These are phyloP conservation scores for Echinops telfairi DNA, from an alignment of 2,113 vertebrate species.

Conservation along the genomic window DNA sequence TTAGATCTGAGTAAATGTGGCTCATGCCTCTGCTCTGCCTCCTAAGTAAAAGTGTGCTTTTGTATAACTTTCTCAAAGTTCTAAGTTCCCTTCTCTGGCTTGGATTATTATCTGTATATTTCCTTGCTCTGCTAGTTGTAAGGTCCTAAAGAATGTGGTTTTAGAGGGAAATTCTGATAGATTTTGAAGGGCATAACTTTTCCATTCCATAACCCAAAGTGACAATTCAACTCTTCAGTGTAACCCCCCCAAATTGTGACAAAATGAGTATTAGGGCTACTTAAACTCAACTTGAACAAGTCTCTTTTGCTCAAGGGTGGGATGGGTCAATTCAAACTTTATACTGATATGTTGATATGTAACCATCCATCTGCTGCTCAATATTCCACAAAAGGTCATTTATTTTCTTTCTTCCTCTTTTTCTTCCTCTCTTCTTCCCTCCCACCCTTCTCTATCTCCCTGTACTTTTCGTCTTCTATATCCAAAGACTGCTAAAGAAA, in stretches of 20 bases:
- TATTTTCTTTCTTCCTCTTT: background rate
- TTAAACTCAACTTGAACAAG: background rate
- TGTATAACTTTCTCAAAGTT: background rate
- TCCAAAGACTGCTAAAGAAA: background rate
- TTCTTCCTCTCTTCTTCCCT: too few species aligned
- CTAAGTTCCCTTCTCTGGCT: background rate
- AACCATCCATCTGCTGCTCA: background rate
- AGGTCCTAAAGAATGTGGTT: background rate
- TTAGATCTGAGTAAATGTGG: background rate
- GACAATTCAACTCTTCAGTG: background rate
- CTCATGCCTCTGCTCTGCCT: background rate
- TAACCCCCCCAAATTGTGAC: background rate
- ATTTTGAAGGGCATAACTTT: conserved; percentile 29
- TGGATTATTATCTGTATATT: background rate
- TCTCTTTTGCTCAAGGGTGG: background rate
- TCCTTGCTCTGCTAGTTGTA: background rate
- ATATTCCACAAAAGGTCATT: background rate
- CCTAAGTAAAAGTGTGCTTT: background rate
- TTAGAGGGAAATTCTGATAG: background rate
- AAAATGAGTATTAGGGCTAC: background rate
- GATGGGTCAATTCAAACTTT: background rate
- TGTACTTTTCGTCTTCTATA: background rate
- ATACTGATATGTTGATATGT: background rate
- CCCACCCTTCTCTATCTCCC: too few species aligned
- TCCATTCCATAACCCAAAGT: background rate